Percentiles rank a stretch among this genome's conserved stretches.
Evolutionary conservation across 2,888 invertebrate genomes (phyloP).

Genomic region (Himalopsyche japonica): DNA sequence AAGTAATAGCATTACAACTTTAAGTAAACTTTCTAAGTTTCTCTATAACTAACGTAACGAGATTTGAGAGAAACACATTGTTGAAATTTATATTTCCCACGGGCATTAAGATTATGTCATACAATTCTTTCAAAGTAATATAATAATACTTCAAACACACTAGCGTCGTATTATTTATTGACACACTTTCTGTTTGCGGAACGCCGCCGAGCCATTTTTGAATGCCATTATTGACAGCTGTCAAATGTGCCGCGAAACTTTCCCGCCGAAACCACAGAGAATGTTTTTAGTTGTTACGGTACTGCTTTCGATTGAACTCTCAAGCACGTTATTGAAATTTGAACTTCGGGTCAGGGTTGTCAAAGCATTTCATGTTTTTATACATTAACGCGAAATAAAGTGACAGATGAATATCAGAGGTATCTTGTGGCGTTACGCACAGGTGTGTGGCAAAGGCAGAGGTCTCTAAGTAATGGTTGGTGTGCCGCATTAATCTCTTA

Average conservation of each 20-base stretch:
- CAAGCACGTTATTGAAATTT: neutral
- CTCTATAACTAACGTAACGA: neutral
- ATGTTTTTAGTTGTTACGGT: neutral
- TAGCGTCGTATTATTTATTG: neutral
- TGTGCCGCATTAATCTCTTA: too few species aligned
- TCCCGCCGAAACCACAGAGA: constrained; percentile 27
- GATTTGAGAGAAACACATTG: neutral
- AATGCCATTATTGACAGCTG: constrained; percentile 14
- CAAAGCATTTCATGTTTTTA: too few species aligned
- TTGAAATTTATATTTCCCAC: neutral
- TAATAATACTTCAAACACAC: neutral
- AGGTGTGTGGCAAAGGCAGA: too few species aligned
- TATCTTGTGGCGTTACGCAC: too few species aligned
- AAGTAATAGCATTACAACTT: neutral
- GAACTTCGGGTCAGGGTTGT: neutral
- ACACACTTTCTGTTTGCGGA: neutral
- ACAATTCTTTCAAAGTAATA: neutral
- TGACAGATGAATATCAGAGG: too few species aligned
- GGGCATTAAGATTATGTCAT: neutral
- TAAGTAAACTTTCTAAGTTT: neutral
- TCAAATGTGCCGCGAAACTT: constrained; percentile 24
- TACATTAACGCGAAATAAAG: too few species aligned
- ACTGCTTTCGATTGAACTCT: neutral
- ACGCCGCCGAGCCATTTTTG: neutral
- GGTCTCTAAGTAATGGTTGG: too few species aligned